Evolutionary conservation across 2,113 vertebrate species (phyloP).

Genomic region (Dicerorhinus sumatrensis): DNA sequence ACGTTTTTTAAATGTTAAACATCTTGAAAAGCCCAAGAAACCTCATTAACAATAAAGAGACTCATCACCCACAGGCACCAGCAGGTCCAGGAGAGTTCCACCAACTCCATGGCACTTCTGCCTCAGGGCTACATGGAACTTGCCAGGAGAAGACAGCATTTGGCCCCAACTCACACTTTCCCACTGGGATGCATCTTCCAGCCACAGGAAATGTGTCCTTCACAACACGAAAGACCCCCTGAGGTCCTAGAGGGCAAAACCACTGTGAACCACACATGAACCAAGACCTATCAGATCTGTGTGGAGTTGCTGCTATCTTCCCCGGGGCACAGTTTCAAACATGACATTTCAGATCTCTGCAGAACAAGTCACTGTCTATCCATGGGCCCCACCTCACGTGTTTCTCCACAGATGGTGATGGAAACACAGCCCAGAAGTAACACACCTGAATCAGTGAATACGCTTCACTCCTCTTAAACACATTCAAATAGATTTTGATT

Average conservation of each 20-base stretch:
- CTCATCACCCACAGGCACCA: not conserved
- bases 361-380: not conserved
- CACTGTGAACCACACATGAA: not conserved
- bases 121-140: too few relatives aligned
- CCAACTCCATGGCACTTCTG: not conserved
- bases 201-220: not conserved
- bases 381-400: accelerated
- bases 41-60: too few relatives aligned
- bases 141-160: not conserved
- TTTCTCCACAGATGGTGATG: not conserved
- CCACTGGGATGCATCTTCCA: not conserved
- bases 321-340: not conserved
- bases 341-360: accelerated
- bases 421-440: not conserved
- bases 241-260: not conserved
- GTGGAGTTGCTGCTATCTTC: not conserved
- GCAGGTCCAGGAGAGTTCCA: not conserved
- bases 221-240: not conserved
- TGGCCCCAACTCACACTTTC: accelerated
- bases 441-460: not conserved
- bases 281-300: not conserved
- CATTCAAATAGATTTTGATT: not conserved
- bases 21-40: not conserved
- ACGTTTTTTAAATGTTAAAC: not conserved
- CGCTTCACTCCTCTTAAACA: accelerated